Percentiles rank a stretch among this genome's conserved stretches.
Conservation (phyloP, 2,113 vertebrate genomes). For the Clupea harengus region DNA sequence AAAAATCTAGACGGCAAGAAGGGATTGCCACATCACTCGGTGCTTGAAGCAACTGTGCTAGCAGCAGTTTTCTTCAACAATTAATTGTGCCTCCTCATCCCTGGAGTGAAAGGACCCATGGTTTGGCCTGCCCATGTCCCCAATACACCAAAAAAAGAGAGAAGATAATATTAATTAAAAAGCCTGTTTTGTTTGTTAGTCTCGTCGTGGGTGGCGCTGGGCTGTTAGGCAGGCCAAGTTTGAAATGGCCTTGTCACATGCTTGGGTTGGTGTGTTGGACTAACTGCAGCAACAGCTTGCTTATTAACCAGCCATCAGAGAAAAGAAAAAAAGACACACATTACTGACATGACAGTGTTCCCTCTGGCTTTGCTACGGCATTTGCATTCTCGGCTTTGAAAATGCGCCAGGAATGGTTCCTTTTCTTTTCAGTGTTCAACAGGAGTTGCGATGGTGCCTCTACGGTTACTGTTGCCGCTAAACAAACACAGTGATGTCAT, state of each 20-base stretch:
- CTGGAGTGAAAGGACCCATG: conserved; percentile 31
- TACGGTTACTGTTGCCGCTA: no score
- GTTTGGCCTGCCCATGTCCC: conserved; percentile 17
- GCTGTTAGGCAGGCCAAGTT: conserved; percentile 34
- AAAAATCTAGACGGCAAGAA: conserved; percentile 60
- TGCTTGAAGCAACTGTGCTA: background rate
- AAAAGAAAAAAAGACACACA: conserved; percentile 32
- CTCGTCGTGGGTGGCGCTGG: background rate
- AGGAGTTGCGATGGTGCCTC: background rate
- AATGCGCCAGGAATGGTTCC: background rate
- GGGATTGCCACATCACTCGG: conserved; percentile 47
- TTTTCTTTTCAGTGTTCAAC: background rate
- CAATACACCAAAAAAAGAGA: background rate
- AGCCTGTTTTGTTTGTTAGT: conserved; percentile 24
- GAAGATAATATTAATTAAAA: conserved; percentile 24
- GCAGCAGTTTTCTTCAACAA: conserved; percentile 56
- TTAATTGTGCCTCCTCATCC: conserved; percentile 70
- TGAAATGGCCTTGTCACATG: conserved; percentile 61
- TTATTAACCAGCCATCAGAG: conserved; percentile 47
- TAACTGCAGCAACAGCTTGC: conserved; percentile 57
- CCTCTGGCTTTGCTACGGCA: conserved; percentile 1
- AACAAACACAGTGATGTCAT: background rate
- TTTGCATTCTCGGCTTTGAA: background rate
- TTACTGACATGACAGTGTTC: conserved; percentile 20
- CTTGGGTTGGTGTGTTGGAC: conserved; percentile 51